Conservation (phyloP, 1,140 invertebrate species). For the Sycophila sp. region DNA sequence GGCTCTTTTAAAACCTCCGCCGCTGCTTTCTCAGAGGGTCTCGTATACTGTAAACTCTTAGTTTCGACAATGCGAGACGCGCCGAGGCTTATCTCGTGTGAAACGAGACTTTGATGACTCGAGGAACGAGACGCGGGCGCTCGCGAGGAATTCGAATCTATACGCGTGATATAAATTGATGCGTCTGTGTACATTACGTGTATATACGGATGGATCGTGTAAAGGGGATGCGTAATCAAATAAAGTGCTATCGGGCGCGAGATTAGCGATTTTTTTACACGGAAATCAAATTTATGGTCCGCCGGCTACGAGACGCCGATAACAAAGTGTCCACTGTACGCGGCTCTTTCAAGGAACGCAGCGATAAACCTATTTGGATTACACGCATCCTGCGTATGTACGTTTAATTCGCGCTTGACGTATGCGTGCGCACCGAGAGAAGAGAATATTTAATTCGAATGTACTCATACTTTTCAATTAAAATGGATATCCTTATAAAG, state of each 20-base stretch:
- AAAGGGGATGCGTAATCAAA: not conserved
- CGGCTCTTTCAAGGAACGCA: not conserved
- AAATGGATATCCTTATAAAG: no score
- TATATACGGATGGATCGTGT: not conserved
- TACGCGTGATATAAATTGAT: no score
- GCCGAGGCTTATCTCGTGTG: not conserved
- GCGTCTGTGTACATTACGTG: no score
- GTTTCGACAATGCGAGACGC: not conserved
- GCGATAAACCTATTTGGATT: slow-evolving; percentile 31
- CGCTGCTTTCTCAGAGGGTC: not conserved
- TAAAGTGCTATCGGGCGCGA: no score
- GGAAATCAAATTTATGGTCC: not conserved
- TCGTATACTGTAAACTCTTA: no score
- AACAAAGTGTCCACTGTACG: not conserved
- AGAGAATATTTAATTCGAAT: not conserved
- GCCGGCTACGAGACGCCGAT: not conserved
- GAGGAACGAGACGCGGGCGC: not conserved
- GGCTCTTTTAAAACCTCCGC: not conserved
- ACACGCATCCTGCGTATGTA: no score
- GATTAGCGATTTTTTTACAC: not conserved
- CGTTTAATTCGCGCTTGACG: slow-evolving; percentile 12
- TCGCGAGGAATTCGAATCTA: not conserved
- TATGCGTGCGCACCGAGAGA: not conserved
- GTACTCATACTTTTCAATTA: no score
- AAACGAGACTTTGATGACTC: no score